These are phyloP conservation scores for Laspeyria flexula DNA, from an alignment of 2,888 invertebrate genomes.

Conservation along the genomic window DNA sequence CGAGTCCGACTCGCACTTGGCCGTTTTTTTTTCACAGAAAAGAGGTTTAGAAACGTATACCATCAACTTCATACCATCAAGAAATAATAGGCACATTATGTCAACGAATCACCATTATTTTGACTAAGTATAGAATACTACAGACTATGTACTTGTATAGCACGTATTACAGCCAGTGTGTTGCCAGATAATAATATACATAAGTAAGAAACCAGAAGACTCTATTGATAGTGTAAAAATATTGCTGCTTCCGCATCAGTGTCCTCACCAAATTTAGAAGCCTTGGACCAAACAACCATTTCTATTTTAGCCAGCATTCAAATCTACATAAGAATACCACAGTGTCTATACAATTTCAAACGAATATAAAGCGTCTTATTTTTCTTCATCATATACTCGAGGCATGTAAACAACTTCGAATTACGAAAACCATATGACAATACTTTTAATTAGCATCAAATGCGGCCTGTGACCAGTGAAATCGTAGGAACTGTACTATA, in stretches of 20 bases:
- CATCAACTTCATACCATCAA: no score
- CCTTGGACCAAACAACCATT: slow-evolving; percentile 8
- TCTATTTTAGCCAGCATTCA: not conserved
- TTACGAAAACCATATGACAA: slow-evolving; percentile 2
- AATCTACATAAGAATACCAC: slow-evolving; percentile 9
- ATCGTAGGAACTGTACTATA: not conserved
- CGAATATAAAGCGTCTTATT: slow-evolving; percentile 4
- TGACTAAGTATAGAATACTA: no score
- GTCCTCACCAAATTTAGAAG: slow-evolving; percentile 5
- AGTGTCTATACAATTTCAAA: not conserved
- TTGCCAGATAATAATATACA: not conserved
- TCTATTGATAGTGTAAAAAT: not conserved
- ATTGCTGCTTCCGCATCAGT: slow-evolving; percentile 2
- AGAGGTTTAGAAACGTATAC: no score
- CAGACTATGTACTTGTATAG: no score
- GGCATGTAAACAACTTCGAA: slow-evolving; percentile 3
- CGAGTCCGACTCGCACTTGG: no score
- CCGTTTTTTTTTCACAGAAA: no score
- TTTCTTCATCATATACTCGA: slow-evolving; percentile 4
- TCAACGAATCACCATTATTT: no score
- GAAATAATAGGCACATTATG: no score
- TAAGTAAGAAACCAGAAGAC: not conserved
- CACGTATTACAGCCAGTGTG: no score
- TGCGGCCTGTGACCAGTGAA: not conserved
- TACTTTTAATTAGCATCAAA: not conserved